These are phyloP conservation scores for Sycophaga agraensis DNA, from an alignment of 1,140 invertebrate species.

Conservation along the genomic window DNA sequence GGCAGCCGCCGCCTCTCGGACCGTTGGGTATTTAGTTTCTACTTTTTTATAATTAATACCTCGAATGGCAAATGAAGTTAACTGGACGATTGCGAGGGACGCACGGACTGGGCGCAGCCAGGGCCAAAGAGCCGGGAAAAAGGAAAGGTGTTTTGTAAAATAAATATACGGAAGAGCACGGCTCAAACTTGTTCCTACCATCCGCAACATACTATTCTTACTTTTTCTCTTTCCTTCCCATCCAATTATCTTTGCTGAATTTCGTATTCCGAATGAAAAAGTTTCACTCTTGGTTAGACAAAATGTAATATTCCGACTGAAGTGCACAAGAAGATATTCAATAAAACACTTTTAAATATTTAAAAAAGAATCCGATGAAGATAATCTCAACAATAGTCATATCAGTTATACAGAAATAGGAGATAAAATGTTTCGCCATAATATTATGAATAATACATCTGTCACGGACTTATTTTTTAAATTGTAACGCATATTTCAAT, in stretches of 20 bases:
- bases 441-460: too few relatives aligned
- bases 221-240: conserved; percentile 11
- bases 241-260: conserved; percentile 16
- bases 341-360: too few relatives aligned
- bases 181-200: conserved; percentile 23
- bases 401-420: too few relatives aligned
- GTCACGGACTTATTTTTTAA: too few relatives aligned
- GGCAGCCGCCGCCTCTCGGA: conserved; percentile 32
- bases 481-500: too few relatives aligned
- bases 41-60: conserved; percentile 57
- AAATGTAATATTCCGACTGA: too few relatives aligned
- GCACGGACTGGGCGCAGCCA: too few relatives aligned
- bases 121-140: conserved; percentile 28
- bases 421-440: too few relatives aligned
- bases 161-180: conserved; percentile 41
- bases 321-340: too few relatives aligned
- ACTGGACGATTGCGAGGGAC: conserved; percentile 27
- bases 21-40: conserved; percentile 51
- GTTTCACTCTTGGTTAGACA: too few relatives aligned
- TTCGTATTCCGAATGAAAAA: not conserved
- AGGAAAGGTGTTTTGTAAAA: conserved; percentile 43
- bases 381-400: too few relatives aligned
- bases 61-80: conserved; percentile 51
- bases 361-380: too few relatives aligned
- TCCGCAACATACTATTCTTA: conserved; percentile 25